Conservation (phyloP, 2,113 vertebrate species). For the Argyrosomus japonicus region DNA sequence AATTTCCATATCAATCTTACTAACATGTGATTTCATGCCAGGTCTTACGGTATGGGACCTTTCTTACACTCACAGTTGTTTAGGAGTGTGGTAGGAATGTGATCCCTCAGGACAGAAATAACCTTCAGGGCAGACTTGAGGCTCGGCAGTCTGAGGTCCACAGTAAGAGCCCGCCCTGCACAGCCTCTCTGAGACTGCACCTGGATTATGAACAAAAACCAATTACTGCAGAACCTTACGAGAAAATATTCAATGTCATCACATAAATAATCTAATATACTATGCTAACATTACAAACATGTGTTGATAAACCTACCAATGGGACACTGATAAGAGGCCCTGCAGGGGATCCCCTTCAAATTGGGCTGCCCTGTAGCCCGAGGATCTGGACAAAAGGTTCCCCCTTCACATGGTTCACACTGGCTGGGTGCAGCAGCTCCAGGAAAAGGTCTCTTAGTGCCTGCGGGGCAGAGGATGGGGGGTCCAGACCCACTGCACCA, state of each 20-base stretch:
- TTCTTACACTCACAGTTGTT: constrained; percentile 85
- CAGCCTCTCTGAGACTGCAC: constrained; percentile 84
- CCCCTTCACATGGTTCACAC: constrained; percentile 87
- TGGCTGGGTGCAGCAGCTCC: constrained; percentile 85
- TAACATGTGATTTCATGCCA: neutral
- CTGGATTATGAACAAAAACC: constrained; percentile 72
- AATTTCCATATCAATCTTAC: neutral
- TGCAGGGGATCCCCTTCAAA: constrained; percentile 86
- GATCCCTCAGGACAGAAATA: constrained; percentile 91
- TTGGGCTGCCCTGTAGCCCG: constrained; percentile 82
- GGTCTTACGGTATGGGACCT: constrained; percentile 12
- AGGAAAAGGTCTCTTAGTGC: constrained; percentile 85
- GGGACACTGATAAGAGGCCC: constrained; percentile 90
- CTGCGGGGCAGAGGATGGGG: constrained; percentile 87
- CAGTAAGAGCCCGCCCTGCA: constrained; percentile 91
- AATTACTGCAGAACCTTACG: constrained; percentile 4
- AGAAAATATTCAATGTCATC: neutral
- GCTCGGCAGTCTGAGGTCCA: constrained; percentile 82
- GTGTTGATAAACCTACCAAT: constrained; percentile 76
- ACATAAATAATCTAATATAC: neutral
- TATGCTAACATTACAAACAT: neutral
- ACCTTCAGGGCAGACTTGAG: constrained; percentile 87
- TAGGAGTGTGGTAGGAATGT: constrained; percentile 80
- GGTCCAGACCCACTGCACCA: constrained; percentile 91
- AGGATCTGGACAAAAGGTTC: constrained; percentile 88